These are phyloP conservation scores for Monopis laevigella DNA, from an alignment of 2,888 invertebrate genomes.

Conservation along the genomic window DNA sequence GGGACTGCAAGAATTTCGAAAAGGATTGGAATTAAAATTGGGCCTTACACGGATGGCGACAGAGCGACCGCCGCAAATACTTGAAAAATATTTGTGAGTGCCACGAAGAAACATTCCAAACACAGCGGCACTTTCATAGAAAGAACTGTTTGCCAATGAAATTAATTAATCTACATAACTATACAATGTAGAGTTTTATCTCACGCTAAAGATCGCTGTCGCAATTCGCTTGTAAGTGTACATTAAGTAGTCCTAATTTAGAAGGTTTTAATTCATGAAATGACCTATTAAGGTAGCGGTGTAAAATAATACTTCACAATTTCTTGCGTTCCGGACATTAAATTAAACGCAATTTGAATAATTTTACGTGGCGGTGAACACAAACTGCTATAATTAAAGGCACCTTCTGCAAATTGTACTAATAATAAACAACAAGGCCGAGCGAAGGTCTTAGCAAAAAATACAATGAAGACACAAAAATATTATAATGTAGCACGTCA, in stretches of 20 bases:
- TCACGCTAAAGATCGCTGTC: too few species aligned
- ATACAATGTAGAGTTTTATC: too few species aligned
- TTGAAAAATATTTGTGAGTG: too few species aligned
- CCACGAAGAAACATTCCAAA: too few species aligned
- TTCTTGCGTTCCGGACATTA: conserved; percentile 50
- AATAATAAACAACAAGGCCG: conserved; percentile 28
- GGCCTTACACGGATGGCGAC: too few species aligned
- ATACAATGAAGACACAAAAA: not conserved
- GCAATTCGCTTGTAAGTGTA: not conserved
- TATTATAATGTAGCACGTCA: too few species aligned
- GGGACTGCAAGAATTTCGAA: too few species aligned
- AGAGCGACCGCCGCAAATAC: too few species aligned
- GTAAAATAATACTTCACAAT: conserved; percentile 47
- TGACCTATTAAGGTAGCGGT: conserved; percentile 45
- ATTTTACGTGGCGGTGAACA: conserved; percentile 54
- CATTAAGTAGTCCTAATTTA: conserved; percentile 1
- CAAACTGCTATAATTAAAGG: conserved; percentile 53
- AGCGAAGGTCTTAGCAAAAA: conserved; percentile 22
- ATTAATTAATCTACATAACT: too few species aligned
- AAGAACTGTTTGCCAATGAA: too few species aligned
- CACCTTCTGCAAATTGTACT: conserved; percentile 35
- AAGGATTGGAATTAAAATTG: too few species aligned
- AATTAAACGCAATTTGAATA: conserved; percentile 56
- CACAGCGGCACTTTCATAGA: too few species aligned
- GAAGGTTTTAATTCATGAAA: conserved; percentile 39